Base-by-base conservation (phyloP, 1,140 invertebrate genomes). In the Ostrea denselamellosa region DNA sequence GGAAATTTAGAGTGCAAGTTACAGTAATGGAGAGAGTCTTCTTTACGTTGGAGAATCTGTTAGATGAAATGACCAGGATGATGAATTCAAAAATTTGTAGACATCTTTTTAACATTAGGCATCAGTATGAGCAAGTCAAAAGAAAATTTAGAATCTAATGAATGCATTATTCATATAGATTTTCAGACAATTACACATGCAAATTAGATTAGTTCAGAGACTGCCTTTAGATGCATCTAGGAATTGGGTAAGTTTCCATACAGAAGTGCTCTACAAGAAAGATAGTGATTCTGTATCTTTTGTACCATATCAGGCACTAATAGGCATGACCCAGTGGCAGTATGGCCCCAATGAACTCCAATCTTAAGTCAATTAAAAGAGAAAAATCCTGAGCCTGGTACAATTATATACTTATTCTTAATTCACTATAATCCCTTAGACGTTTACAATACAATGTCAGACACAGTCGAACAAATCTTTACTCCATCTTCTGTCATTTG, bases 351-450 rank as follows among this genome's bases (percentile, higher is more conserved):
- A 85, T 25, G 91, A 19, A 85, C 56, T 10, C 89, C 90, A 22
- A 34, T 92, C 25, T 71, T 92, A 17, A 56, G 87, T 25, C 56
- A 90, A 25, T 83, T 92, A 4, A 89, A 58, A 83, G 51, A 84
- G 14, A 71, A 84, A 85, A 71, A 89, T 54, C 90, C 87, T 51
- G 54, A 51, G 44, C 77, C 91, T n/a, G 85, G n/a, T n/a, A n/a
- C n/a, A n/a, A n/a, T n/a, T n/a, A n/a, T n/a, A 91, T 19, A 92
- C 91, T 77, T 89, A 93, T 83, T 92, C 91, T 85, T 68, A n/a
- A n/a, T 90, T 8, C 83, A 17, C 62, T 90, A 92, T 88, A 87
- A 89, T 19, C 90, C 90, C 53, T n/a, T n/a, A n/a, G n/a, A n/a
- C n/a, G n/a, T n/a, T n/a, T n/a, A 89, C 86, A 1, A 85, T 86